Evolutionary conservation across 2,888 invertebrate species (phyloP), one percentile per base, ranked within the genome.

Genomic region (Sarcophaga carnaria): DNA sequence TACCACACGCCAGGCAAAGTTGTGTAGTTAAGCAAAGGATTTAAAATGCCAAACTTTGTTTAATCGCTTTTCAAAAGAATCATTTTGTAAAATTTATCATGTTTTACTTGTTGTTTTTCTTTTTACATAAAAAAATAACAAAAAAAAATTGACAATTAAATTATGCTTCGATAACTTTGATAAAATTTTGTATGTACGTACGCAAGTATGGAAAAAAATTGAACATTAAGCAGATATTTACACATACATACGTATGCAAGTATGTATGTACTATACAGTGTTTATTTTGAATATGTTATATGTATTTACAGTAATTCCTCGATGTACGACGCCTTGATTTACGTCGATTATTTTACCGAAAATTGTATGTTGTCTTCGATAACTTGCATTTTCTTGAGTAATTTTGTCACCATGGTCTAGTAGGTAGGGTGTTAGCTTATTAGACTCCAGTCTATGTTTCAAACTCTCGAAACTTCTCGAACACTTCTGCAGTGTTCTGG

Each of bases 121-220:
- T 49, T 11, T 49, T 14, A 54, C 14, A 54, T 3, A 14, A 17
- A 54, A 54, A 54, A 54, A 54, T 14, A 54, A 54, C 17, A 54
- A 54, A 17, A 54, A 72, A 72, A 60, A 60, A 72, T 60, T n/a
- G 27, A 25, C 47, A 27, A 76, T 76, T 76, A 54, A n/a, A 54
- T 54, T n/a, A 64, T 76, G 54, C 66, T 76, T 76, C 66, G 64
- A 66, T 66, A 27, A 27, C 6, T 66, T 27, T 54, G 11, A 8
- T n/a, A 75, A 49, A 76, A 64, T 64, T 54, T 12, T 54, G 17
- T 54, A 17, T 54, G 14, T 14, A 54, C 49, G 14, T 49, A 76
- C 5, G 6, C 11, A 63, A 45, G 62, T 0, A 62, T 49, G n/a
- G 2, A 10, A 27, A 37, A 27, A 66, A 17, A 64, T 27, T 64